Conservation (phyloP, 2,797 vertebrate species). For the Myotis myotis region DNA sequence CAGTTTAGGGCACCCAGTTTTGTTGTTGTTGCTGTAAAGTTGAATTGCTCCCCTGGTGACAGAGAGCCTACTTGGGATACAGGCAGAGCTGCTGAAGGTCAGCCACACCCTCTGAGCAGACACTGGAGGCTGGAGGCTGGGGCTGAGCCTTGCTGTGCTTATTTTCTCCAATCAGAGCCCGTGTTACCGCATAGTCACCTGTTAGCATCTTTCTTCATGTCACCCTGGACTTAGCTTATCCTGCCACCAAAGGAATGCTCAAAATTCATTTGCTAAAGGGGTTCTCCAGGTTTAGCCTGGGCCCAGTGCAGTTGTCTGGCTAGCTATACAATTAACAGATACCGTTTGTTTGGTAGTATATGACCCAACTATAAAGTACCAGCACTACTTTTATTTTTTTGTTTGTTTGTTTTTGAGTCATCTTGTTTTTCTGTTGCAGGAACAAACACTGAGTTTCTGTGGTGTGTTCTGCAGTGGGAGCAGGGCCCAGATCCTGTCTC, state of each 20-base stretch:
- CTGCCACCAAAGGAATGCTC: neutral
- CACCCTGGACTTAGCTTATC: neutral
- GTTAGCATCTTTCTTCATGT: neutral
- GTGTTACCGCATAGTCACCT: neutral
- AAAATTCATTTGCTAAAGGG: neutral
- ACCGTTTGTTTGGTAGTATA: too few relatives aligned
- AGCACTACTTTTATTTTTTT: neutral
- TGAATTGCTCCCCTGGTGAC: neutral
- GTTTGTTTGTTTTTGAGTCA: neutral
- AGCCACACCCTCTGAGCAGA: neutral
- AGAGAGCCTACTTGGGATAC: neutral
- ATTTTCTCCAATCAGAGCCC: neutral
- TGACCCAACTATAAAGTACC: fast-evolving
- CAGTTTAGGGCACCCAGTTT: neutral
- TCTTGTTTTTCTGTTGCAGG: neutral
- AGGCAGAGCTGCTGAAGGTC: neutral
- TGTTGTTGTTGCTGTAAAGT: neutral
- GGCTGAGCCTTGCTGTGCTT: neutral
- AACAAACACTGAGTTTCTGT: fast-evolving
- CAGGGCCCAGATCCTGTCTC: neutral
- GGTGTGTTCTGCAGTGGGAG: neutral
- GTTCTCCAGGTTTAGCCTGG: fast-evolving
- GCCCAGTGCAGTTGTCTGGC: neutral
- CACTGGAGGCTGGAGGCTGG: fast-evolving
- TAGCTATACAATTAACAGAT: fast-evolving